These are phyloP conservation scores for Petrophora chlorosata DNA, from an alignment of 2,888 invertebrate species.

Conservation along the genomic window DNA sequence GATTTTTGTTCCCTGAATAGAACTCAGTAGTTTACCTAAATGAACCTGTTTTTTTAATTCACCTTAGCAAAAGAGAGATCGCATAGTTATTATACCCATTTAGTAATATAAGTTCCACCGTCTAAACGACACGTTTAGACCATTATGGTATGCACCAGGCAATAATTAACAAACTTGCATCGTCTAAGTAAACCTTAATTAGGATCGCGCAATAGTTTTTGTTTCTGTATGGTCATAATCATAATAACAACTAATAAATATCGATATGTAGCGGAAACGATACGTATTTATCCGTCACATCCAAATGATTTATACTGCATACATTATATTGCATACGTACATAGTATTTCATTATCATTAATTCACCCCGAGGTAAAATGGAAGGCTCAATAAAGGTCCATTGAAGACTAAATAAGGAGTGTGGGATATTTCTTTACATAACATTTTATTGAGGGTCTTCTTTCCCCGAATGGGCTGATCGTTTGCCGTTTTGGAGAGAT, in stretches of 20 bases:
- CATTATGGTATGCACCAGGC: too few relatives aligned
- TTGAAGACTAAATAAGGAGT: constrained; percentile 31
- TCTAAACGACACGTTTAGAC: too few relatives aligned
- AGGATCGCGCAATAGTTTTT: background rate
- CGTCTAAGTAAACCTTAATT: too few relatives aligned
- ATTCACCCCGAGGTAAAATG: constrained; percentile 22
- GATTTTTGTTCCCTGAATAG: too few relatives aligned
- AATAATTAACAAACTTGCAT: too few relatives aligned
- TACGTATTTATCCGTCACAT: background rate
- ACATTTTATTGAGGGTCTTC: constrained; percentile 24
- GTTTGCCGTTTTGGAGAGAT: constrained; percentile 28
- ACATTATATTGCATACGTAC: constrained; percentile 12
- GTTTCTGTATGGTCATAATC: too few relatives aligned
- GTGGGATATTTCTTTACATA: constrained; percentile 33
- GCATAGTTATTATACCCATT: too few relatives aligned
- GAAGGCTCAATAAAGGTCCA: constrained; percentile 13
- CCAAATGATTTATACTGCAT: constrained; percentile 6
- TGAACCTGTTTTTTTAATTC: too few relatives aligned
- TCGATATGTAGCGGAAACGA: constrained; percentile 2
- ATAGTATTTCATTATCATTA: constrained; percentile 14
- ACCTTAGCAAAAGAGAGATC: too few relatives aligned
- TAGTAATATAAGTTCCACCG: too few relatives aligned
- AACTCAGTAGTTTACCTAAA: too few relatives aligned
- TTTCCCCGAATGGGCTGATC: constrained; percentile 30
- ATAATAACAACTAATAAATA: constrained; percentile 29